Evolutionary conservation across 2,113 vertebrate genomes (phyloP).

Genomic region (Oxyura jamaicensis): DNA sequence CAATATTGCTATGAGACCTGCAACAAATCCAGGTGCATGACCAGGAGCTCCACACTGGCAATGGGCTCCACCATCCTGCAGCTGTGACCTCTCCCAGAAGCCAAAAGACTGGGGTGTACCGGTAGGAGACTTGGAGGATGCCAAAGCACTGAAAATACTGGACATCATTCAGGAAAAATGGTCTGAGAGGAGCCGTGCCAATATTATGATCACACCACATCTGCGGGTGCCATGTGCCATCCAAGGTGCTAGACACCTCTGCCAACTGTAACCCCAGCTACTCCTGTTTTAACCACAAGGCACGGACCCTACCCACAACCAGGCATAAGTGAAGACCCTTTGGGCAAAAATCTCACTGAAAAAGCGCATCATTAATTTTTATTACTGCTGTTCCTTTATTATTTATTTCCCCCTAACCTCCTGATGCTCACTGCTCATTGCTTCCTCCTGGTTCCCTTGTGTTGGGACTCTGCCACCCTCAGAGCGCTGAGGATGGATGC

Average conservation of each 20-base stretch:
- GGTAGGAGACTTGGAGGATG: neutral
- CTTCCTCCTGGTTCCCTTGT: neutral
- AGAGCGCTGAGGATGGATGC: neutral
- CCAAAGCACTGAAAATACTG: neutral
- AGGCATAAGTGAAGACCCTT: neutral
- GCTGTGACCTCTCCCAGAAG: rapidly evolving
- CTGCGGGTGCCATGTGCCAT: rapidly evolving
- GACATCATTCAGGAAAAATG: neutral
- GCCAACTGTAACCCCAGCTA: neutral
- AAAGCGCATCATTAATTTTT: neutral
- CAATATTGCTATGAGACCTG: neutral
- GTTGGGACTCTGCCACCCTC: neutral
- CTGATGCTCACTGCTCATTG: neutral
- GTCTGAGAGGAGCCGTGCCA: neutral
- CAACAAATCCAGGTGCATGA: neutral
- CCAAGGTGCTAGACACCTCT: too few relatives aligned
- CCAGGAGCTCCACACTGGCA: neutral
- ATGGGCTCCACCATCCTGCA: rapidly evolving
- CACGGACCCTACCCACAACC: neutral
- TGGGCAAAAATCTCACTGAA: neutral
- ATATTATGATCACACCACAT: neutral
- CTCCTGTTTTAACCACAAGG: neutral
- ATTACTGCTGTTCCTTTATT: neutral
- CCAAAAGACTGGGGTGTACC: rapidly evolving
- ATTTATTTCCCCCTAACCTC: neutral